phyloP scores from a whole-genome alignment of 2,113 vertebrate genomes.

The Diadophis punctatus region DNA sequence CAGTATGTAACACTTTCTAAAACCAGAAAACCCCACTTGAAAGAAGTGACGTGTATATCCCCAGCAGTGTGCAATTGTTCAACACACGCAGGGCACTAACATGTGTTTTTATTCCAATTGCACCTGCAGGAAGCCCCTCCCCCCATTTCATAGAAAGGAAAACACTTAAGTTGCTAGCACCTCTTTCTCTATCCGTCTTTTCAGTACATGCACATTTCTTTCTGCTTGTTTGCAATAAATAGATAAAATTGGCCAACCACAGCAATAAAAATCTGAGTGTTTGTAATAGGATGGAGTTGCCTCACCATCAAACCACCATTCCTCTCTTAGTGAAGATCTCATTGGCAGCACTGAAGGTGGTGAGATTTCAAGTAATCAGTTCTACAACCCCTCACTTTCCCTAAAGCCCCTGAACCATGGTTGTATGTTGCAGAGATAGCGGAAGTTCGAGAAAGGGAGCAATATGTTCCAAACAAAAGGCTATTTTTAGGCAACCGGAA shows the following conservation, averaged over 20 bases:
- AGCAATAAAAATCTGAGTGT: neutral
- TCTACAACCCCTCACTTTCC: neutral
- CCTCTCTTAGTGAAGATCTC: neutral
- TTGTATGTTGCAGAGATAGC: neutral
- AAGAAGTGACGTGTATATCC: neutral
- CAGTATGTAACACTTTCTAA: no score
- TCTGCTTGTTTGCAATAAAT: neutral
- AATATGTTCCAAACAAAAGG: neutral
- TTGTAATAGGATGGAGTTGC: neutral
- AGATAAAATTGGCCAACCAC: neutral
- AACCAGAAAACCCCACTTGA: neutral
- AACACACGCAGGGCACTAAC: neutral
- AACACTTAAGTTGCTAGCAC: neutral
- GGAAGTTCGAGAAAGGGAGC: neutral
- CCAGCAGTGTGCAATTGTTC: neutral
- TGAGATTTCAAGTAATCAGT: neutral
- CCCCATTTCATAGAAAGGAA: neutral
- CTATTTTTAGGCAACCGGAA: neutral
- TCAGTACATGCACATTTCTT: neutral
- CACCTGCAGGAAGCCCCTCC: neutral
- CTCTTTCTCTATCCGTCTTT: neutral
- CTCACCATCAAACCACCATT: neutral
- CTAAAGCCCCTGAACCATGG: neutral
- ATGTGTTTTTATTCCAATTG: neutral
- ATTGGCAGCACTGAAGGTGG: neutral